These are phyloP conservation scores for Helarctos malayanus DNA, from an alignment of 2,797 vertebrate species.

Conservation along the genomic window DNA sequence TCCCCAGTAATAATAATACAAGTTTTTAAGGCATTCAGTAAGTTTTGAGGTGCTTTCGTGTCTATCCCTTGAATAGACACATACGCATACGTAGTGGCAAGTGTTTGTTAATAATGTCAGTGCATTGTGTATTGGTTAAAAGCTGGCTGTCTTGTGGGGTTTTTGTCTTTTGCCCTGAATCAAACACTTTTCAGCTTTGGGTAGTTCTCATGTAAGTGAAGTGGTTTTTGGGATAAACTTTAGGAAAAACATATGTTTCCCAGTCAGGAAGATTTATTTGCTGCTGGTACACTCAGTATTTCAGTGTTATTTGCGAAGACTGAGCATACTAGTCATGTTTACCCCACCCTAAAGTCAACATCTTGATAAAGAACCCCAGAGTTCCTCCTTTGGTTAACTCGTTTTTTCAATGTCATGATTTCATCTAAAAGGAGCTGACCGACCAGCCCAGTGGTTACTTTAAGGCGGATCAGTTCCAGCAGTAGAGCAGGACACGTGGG, in stretches of 20 bases:
- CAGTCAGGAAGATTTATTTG: conserved; percentile 43
- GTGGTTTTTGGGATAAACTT: conserved; percentile 29
- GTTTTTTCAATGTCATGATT: background rate
- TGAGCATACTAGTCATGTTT: conserved; percentile 21
- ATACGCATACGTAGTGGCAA: background rate
- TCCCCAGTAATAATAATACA: background rate
- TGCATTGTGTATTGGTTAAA: background rate
- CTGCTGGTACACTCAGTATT: conserved; percentile 21
- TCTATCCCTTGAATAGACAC: background rate
- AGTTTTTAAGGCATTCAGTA: background rate
- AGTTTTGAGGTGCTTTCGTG: background rate
- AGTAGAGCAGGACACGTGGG: background rate
- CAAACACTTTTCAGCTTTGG: conserved; percentile 38
- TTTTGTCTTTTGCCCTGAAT: conserved; percentile 43
- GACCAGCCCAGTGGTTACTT: background rate
- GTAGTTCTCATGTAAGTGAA: background rate
- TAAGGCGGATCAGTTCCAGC: background rate
- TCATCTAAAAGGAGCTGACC: background rate
- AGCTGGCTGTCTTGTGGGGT: background rate
- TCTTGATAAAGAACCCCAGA: background rate
- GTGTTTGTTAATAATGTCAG: conserved; percentile 4
- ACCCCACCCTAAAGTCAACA: background rate
- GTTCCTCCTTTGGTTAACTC: background rate
- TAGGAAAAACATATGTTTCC: conserved; percentile 16
- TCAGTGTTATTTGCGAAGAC: background rate